Evolutionary conservation across 2,888 invertebrate genomes (phyloP), one percentile per base, ranked within the genome.

Genomic region (Leucophenga montana): DNA sequence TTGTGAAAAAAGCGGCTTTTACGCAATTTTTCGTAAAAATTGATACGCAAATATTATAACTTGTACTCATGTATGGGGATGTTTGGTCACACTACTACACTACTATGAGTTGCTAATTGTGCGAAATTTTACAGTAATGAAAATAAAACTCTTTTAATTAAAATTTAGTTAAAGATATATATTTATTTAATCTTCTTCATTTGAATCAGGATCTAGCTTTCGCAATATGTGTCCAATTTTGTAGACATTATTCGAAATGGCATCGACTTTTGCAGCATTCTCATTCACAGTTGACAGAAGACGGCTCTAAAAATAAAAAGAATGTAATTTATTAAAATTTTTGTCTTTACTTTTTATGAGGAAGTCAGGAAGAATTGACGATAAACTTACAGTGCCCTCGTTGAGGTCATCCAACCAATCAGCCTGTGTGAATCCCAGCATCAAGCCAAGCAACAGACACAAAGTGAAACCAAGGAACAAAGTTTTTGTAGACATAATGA

Each of bases 61-160:
- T n/a, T n/a, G n/a, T n/a, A n/a, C n/a, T n/a, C n/a, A n/a, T n/a
- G n/a, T n/a, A n/a, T n/a, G n/a, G n/a, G n/a, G n/a, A n/a, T n/a
- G n/a, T n/a, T 27, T 3, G 4, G 27, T 27, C 27, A 27, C 4
- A 4, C 27, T 27, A 2, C 4, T 27, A 27, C 2, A 27, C n/a
- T n/a, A 27, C 27, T 27, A 27, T 27, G 27, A 27, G 27, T 18
- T 1, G 3, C n/a, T n/a, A n/a, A n/a, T n/a, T n/a, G n/a, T n/a
- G n/a, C n/a, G n/a, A n/a, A n/a, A n/a, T n/a, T 3, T 56, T 20
- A 70, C 75, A 75, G 46, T 46, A 46, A 46, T 46, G 8, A 13
- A 73, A 20, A 4, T 14, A 46, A 13, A 46, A 46, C 2, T 4
- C n/a, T 2, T 14, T 46, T 4, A 46, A 14, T 46, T 46, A 46